phyloP scores from a whole-genome alignment of 2,888 invertebrate genomes.

The Leptinotarsa peninsularis region DNA sequence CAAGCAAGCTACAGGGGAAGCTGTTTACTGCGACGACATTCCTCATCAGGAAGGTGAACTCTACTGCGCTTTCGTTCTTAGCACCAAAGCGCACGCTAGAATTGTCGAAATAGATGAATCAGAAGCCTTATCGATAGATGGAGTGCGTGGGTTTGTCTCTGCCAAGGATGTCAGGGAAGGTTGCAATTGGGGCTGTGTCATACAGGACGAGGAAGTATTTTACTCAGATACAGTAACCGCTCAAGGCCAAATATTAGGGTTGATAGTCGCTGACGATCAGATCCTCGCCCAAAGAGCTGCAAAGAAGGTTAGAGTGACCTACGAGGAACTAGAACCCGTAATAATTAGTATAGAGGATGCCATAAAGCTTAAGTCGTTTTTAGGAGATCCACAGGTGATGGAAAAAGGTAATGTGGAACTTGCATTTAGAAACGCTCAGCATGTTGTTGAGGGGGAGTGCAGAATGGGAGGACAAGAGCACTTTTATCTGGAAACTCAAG shows the following conservation, averaged over 20 bases:
- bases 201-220: slow-evolving; percentile 88
- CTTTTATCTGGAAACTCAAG: slow-evolving; percentile 93
- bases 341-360: slow-evolving; percentile 92
- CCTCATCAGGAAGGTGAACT: slow-evolving; percentile 82
- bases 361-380: slow-evolving; percentile 80
- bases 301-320: slow-evolving; percentile 79
- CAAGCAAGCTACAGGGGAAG: slow-evolving; percentile 93
- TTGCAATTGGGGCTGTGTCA: slow-evolving; percentile 77
- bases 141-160: slow-evolving; percentile 84
- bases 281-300: slow-evolving; percentile 85
- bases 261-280: slow-evolving; percentile 81
- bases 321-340: slow-evolving; percentile 83
- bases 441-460: slow-evolving; percentile 82
- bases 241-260: slow-evolving; percentile 80
- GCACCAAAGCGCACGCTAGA: slow-evolving; percentile 85
- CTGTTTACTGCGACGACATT: slow-evolving; percentile 91
- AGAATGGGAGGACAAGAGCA: slow-evolving; percentile 94
- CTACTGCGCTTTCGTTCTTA: slow-evolving; percentile 83
- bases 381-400: slow-evolving; percentile 68
- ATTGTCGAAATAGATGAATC: slow-evolving; percentile 80
- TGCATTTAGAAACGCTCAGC: slow-evolving; percentile 76
- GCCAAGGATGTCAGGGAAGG: slow-evolving; percentile 80
- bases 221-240: slow-evolving; percentile 79
- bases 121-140: slow-evolving; percentile 79
- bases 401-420: slow-evolving; percentile 76